Evolutionary conservation across 2,113 vertebrate genomes (phyloP).

Genomic region (Clupea harengus): DNA sequence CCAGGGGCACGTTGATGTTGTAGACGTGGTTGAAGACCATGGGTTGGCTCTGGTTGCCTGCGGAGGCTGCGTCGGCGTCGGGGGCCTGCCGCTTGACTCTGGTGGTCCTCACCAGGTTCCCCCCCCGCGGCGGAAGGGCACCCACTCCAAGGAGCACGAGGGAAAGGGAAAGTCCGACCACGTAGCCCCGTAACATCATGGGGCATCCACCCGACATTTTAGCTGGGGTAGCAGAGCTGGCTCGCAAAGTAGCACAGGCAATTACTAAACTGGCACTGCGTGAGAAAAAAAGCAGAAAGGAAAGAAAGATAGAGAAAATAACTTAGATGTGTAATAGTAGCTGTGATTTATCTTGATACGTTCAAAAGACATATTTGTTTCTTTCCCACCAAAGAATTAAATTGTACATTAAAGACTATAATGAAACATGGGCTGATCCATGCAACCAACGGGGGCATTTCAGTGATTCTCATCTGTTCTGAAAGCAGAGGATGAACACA

Average conservation of each 20-base stretch:
- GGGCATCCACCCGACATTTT: conserved; percentile 46
- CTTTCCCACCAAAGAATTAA: not conserved
- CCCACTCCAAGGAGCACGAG: conserved; percentile 45
- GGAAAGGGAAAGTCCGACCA: conserved; percentile 58
- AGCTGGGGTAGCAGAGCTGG: conserved; percentile 52
- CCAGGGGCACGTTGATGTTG: conserved; percentile 90
- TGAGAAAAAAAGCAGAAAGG: not conserved
- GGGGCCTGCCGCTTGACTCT: conserved; percentile 68
- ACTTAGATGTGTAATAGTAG: not conserved
- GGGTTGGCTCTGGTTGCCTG: conserved; percentile 80
- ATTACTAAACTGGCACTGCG: conserved; percentile 10
- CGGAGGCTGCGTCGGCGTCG: conserved; percentile 59
- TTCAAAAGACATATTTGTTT: not conserved
- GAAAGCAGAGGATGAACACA: conserved; percentile 25
- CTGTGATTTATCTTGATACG: not conserved
- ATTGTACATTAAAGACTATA: not conserved
- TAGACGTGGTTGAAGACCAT: conserved; percentile 95
- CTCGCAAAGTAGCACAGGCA: conserved; percentile 34
- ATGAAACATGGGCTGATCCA: not conserved
- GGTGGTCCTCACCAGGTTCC: conserved; percentile 63
- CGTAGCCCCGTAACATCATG: conserved; percentile 46
- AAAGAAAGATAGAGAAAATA: not conserved
- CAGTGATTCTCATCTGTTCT: conserved; percentile 53
- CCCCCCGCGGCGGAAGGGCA: conserved; percentile 59
- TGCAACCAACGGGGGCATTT: conserved; percentile 17